Conservation (phyloP, 37 sponge, comb jelly and placozoan genomes). For the Agelas oroides region DNA sequence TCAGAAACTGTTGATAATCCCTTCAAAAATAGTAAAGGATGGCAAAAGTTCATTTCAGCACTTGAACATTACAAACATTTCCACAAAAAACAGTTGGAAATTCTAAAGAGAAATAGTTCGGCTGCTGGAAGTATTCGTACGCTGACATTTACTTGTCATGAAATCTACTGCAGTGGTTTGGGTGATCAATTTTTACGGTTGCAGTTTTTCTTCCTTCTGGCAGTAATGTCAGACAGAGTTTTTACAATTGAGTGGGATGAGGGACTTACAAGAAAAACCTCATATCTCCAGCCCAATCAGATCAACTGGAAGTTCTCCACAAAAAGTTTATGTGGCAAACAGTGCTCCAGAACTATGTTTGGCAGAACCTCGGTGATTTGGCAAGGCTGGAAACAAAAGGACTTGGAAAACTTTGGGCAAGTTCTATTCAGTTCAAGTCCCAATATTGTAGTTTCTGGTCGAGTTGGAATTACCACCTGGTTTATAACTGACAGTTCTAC, state of each 20-base stretch:
- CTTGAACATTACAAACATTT: constrained; percentile 17
- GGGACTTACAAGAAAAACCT: not conserved
- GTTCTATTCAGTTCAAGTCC: constrained; percentile 1
- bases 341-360: not conserved
- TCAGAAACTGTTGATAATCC: not conserved
- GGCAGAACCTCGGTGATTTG: constrained; percentile 10
- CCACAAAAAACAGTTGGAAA: constrained; percentile 9
- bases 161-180: constrained; percentile 28
- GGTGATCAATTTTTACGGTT: constrained; percentile 55
- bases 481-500: not conserved
- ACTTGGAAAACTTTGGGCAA: constrained; percentile 9
- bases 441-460: constrained; percentile 15
- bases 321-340: constrained; percentile 3
- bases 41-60: constrained; percentile 5
- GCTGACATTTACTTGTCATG: constrained; percentile 45
- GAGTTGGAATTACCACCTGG: not conserved
- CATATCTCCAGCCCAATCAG: constrained; percentile 28
- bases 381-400: constrained; percentile 28
- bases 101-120: not conserved
- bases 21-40: not conserved
- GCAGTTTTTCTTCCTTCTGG: constrained; percentile 26
- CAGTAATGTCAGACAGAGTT: constrained; percentile 45
- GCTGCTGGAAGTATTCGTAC: constrained; percentile 8
- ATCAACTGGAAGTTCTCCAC: constrained; percentile 32
- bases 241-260: constrained; percentile 55